phyloP scores from a whole-genome alignment of 2,888 invertebrate genomes.

The Clunio marinus region DNA sequence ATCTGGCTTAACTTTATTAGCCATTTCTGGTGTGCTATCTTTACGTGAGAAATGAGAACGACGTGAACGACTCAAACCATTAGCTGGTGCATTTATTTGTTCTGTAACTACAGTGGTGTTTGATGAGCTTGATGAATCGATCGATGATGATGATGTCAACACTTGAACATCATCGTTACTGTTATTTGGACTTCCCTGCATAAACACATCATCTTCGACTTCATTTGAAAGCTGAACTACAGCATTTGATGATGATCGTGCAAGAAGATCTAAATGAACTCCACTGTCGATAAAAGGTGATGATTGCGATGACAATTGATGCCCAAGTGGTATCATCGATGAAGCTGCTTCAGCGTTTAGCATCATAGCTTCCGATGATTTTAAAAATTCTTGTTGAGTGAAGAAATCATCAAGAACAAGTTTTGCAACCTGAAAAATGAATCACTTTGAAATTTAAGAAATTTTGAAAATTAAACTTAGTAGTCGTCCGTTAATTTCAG shows the following conservation, averaged over 20 bases:
- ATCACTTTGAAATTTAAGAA: conserved; percentile 6
- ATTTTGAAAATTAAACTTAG: background rate
- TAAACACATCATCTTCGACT: conserved; percentile 50
- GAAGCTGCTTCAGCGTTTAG: conserved; percentile 44
- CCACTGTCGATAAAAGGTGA: conserved; percentile 50
- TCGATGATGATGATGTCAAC: conserved; percentile 19
- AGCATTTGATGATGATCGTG: background rate
- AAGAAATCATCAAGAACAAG: conserved; percentile 84
- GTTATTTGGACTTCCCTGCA: conserved; percentile 2
- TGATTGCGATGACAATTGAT: conserved; percentile 42
- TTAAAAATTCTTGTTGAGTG: conserved; percentile 51
- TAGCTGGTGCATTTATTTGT: conserved; percentile 40
- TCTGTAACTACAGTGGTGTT: conserved; percentile 11
- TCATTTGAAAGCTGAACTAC: conserved; percentile 40
- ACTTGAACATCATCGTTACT: background rate
- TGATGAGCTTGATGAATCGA: conserved; percentile 29
- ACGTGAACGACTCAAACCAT: conserved; percentile 50
- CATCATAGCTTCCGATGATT: conserved; percentile 50
- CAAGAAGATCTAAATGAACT: conserved; percentile 43
- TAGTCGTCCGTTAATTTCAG: no score
- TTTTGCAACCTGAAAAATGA: conserved; percentile 68
- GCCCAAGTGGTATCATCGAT: conserved; percentile 44
- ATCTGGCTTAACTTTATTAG: background rate
- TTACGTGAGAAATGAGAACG: conserved; percentile 52
- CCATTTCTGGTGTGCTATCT: conserved; percentile 49